Conservation (phyloP, 2,888 invertebrate genomes). For the Ophion ellenae region DNA sequence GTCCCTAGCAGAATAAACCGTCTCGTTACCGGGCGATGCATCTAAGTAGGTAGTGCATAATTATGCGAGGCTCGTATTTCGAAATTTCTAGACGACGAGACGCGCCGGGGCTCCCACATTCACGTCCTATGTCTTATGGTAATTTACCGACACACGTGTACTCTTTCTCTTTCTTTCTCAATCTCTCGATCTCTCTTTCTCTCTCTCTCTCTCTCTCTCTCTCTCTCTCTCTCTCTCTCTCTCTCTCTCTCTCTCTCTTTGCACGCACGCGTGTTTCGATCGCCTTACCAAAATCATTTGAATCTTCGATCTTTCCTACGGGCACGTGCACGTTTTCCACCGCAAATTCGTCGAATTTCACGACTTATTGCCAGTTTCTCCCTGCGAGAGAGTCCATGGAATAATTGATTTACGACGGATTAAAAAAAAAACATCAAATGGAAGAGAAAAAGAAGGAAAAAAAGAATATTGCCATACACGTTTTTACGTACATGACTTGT, state of each 20-base stretch:
- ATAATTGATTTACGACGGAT: constrained; percentile 36
- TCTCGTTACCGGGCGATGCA: constrained; percentile 19
- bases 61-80: constrained; percentile 66
- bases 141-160: neutral
- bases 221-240: no score
- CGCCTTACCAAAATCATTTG: no score
- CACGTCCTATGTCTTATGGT: constrained; percentile 11
- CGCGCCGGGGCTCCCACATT: constrained; percentile 46
- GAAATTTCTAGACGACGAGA: constrained; percentile 47
- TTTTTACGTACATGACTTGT: neutral
- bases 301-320: no score
- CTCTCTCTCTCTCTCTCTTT: neutral
- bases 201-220: no score
- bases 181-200: no score
- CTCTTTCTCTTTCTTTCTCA: no score
- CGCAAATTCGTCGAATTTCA: neutral
- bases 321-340: neutral
- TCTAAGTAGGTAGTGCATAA: constrained; percentile 58
- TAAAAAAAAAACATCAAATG: neutral
- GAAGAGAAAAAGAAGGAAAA: neutral
- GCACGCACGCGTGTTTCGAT: no score
- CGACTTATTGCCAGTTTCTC: neutral
- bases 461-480: neutral
- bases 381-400: no score
- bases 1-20: neutral